Percentiles rank a stretch among this genome's conserved stretches.
These are phyloP conservation scores for Schizothorax lantsangensis DNA, from an alignment of 2,797 vertebrate species.

Conservation along the genomic window DNA sequence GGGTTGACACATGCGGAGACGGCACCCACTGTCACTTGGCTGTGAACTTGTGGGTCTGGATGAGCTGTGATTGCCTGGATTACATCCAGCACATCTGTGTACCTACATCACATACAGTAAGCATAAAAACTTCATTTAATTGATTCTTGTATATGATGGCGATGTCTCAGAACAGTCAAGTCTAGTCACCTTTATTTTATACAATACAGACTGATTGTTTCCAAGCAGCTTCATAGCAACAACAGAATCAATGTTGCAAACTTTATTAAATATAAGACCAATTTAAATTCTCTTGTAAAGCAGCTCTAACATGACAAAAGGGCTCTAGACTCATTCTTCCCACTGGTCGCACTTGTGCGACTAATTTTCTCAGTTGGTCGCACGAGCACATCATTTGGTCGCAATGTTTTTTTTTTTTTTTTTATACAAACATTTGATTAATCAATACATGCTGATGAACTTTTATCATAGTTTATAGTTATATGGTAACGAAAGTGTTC, in stretches of 20 bases:
- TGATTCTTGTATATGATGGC: conserved; percentile 11
- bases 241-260: background rate
- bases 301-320: background rate
- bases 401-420: too few relatives aligned
- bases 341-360: too few relatives aligned
- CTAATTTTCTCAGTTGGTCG: too few relatives aligned
- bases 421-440: too few relatives aligned
- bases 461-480: too few relatives aligned
- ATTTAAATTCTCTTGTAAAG: background rate
- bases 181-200: background rate
- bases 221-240: background rate
- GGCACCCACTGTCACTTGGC: conserved; percentile 84
- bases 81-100: conserved; percentile 90
- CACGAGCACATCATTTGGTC: too few relatives aligned
- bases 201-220: background rate
- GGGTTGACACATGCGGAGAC: conserved; percentile 91
- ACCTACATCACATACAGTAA: conserved; percentile 73
- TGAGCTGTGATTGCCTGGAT: conserved; percentile 92
- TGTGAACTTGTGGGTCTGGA: conserved; percentile 85
- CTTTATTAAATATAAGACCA: background rate
- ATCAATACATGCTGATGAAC: too few relatives aligned
- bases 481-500: too few relatives aligned
- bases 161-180: background rate
- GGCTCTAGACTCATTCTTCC: too few relatives aligned
- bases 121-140: background rate